Evolutionary conservation across 2,888 invertebrate species (phyloP).

Genomic region (Bruchidius siliquastri): DNA sequence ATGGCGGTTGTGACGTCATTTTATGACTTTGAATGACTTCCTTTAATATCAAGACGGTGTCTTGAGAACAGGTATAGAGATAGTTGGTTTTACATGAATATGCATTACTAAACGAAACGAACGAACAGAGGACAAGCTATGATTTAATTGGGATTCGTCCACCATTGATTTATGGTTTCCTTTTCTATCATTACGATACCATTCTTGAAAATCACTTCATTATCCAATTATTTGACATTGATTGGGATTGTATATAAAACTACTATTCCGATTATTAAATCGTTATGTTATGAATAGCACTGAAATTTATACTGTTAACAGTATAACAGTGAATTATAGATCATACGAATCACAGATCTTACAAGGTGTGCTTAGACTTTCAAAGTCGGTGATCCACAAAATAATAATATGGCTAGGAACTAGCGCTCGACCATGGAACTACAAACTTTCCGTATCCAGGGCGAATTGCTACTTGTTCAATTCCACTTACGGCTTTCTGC

Average conservation of each 20-base stretch:
- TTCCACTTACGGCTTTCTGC: too few species aligned
- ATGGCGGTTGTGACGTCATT: background rate
- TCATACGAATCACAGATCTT: too few species aligned
- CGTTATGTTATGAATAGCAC: background rate
- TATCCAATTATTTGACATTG: background rate
- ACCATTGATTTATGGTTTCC: background rate
- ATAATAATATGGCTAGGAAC: too few species aligned
- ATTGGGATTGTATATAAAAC: background rate
- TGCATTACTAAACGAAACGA: background rate
- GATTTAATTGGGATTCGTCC: background rate
- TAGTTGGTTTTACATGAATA: background rate
- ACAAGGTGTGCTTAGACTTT: too few species aligned
- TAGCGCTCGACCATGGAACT: too few species aligned
- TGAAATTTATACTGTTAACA: too few species aligned
- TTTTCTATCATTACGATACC: background rate
- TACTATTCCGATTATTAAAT: background rate
- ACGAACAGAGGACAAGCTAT: background rate
- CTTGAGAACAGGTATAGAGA: background rate
- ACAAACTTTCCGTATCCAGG: too few species aligned
- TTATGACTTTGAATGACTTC: background rate
- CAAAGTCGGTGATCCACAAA: too few species aligned
- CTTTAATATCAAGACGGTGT: background rate
- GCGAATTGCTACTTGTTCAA: too few species aligned
- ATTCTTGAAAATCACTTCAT: background rate
- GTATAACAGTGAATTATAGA: too few species aligned